Percentiles rank a stretch among this genome's conserved stretches.
Evolutionary conservation across 2,113 vertebrate genomes (phyloP).

Genomic region (Actenoides hombroni): DNA sequence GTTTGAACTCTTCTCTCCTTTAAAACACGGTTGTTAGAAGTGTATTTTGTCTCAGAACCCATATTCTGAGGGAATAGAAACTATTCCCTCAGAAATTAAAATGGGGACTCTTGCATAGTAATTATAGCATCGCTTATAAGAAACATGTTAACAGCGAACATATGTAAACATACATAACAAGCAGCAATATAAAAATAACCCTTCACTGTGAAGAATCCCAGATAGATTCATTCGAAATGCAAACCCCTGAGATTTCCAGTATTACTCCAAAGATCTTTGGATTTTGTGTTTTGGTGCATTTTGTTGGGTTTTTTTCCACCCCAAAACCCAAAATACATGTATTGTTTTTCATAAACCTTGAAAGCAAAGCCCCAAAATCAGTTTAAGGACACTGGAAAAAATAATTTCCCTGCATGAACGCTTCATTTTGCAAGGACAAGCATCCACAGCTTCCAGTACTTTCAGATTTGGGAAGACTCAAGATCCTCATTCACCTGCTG

Average conservation of each 20-base stretch:
- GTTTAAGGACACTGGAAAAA: neutral
- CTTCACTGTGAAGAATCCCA: neutral
- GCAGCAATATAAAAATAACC: neutral
- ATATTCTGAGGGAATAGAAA: neutral
- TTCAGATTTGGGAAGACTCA: rapidly evolving
- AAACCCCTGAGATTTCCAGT: neutral
- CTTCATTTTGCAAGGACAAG: neutral
- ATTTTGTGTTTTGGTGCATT: neutral
- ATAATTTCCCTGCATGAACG: rapidly evolving
- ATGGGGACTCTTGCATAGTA: neutral
- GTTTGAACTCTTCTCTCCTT: neutral
- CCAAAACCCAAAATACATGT: rapidly evolving
- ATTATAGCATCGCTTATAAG: neutral
- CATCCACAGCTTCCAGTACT: rapidly evolving
- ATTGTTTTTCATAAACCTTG: neutral
- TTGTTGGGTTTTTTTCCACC: rapidly evolving
- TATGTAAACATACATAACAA: neutral
- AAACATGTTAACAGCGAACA: neutral
- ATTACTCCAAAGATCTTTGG: neutral
- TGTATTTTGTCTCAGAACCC: neutral
- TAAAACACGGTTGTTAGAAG: neutral
- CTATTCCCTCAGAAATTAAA: neutral
- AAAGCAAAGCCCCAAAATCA: neutral
- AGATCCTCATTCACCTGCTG: rapidly evolving
- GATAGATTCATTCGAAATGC: neutral